Percentiles rank a stretch among this genome's conserved stretches.
Conservation (phyloP, 37 sponge, comb jelly and placozoan genomes). For the Oscarella lobularis region DNA sequence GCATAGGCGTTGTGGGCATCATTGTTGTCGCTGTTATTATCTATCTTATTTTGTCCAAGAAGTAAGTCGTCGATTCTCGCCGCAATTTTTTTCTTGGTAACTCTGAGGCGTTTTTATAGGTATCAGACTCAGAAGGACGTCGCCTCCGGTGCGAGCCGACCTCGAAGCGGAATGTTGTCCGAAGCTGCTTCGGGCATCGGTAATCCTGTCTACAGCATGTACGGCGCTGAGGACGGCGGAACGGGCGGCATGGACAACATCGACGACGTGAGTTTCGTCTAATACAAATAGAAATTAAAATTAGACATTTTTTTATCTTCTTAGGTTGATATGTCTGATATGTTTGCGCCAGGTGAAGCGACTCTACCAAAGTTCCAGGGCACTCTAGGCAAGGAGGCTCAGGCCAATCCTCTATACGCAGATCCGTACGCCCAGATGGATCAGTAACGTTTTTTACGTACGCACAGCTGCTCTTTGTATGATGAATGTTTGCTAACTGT, state of each 20-base stretch:
- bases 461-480: no score
- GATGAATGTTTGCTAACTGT: no score
- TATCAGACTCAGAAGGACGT: background rate
- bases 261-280: background rate
- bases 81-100: background rate
- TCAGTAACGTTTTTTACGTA: no score
- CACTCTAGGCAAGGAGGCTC: background rate
- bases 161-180: background rate
- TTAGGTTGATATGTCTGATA: background rate
- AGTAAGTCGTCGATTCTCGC: background rate
- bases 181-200: background rate
- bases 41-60: background rate
- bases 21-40: background rate
- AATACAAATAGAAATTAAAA: background rate
- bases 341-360: background rate
- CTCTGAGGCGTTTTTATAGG: background rate
- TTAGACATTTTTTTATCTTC: background rate
- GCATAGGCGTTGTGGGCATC: background rate
- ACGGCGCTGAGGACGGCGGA: background rate
- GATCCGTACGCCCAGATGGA: background rate
- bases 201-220: constrained; percentile 11
- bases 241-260: background rate
- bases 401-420: background rate
- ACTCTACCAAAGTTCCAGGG: background rate
- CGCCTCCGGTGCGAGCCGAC: background rate